Conservation (phyloP, 2,888 invertebrate genomes). For the Dicroscelio sp. region DNA sequence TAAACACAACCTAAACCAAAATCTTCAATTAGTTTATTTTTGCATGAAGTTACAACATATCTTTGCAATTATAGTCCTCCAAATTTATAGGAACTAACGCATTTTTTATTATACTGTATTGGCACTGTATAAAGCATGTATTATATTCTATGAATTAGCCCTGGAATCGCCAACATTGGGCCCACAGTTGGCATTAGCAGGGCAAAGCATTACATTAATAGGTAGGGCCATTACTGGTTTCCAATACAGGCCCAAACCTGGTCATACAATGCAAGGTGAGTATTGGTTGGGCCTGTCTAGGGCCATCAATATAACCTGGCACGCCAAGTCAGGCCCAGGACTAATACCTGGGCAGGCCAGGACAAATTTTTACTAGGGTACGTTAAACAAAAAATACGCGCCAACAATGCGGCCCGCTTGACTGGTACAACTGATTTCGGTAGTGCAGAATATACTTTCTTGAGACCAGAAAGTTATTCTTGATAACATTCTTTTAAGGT, state of each 20-base stretch:
- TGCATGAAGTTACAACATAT: too few species aligned
- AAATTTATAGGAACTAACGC: not conserved
- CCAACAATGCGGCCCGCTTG: too few species aligned
- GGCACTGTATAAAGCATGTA: not conserved
- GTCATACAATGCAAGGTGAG: not conserved
- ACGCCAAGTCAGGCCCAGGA: conserved; percentile 4
- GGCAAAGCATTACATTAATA: not conserved
- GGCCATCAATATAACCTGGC: not conserved
- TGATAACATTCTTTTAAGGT: too few species aligned
- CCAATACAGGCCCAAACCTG: conserved; percentile 5
- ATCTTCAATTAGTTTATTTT: too few species aligned
- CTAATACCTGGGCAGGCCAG: not conserved
- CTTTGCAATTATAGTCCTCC: not conserved
- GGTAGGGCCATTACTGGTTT: not conserved
- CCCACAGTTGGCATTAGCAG: not conserved
- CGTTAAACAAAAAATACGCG: too few species aligned
- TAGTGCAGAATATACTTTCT: too few species aligned
- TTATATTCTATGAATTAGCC: not conserved
- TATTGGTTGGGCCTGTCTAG: conserved; percentile 1
- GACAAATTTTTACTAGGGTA: not conserved
- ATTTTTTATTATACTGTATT: not conserved
- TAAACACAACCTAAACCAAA: too few species aligned
- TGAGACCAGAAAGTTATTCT: too few species aligned
- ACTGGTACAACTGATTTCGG: too few species aligned
- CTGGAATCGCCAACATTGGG: not conserved